Percentiles rank a stretch among this genome's conserved stretches.
phyloP scores from a whole-genome alignment of 2,797 vertebrate species.

The Danio aesculapii region DNA sequence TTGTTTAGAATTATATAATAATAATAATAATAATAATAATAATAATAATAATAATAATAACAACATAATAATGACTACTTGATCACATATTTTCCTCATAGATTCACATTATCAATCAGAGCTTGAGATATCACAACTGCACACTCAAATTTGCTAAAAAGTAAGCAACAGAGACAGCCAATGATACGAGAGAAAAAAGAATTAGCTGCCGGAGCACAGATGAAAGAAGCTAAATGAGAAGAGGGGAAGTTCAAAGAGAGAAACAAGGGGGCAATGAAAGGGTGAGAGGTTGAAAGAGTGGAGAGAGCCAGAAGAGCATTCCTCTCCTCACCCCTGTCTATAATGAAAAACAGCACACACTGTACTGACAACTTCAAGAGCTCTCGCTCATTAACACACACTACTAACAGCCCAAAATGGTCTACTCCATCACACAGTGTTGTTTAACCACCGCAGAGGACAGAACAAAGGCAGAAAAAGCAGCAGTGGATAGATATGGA shows the following conservation, averaged over 20 bases:
- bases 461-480: constrained; percentile 18
- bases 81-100: background rate
- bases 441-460: background rate
- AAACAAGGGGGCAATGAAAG: constrained; percentile 44
- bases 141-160: background rate
- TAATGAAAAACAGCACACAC: constrained; percentile 46
- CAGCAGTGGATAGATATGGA: constrained; percentile 24
- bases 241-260: constrained; percentile 46
- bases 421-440: background rate
- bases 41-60: too few species aligned
- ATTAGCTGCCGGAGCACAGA: background rate
- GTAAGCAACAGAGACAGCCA: background rate
- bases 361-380: constrained; percentile 38
- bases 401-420: constrained; percentile 19
- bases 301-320: constrained; percentile 26
- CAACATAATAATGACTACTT: background rate
- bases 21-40: too few species aligned
- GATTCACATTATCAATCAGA: background rate
- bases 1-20: too few species aligned
- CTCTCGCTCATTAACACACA: background rate
- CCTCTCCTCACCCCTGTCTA: constrained; percentile 27
- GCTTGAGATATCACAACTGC: background rate
- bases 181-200: constrained; percentile 8
- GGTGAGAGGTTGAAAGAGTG: constrained; percentile 47
- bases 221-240: constrained; percentile 24